These are phyloP conservation scores for Drosophila falleni DNA, from an alignment of 2,888 invertebrate species.

Conservation along the genomic window DNA sequence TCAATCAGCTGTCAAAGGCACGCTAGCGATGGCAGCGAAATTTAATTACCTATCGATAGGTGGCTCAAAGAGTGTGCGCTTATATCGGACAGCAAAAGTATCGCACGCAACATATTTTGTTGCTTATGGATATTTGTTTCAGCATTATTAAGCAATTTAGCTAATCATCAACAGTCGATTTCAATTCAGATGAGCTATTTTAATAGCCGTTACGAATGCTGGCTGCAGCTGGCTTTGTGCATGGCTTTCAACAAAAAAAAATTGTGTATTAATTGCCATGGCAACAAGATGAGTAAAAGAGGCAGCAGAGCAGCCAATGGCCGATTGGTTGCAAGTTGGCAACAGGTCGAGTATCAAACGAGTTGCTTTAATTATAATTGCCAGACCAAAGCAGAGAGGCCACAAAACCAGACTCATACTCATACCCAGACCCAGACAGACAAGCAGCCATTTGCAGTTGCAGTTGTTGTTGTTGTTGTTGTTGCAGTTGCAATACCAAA, in stretches of 20 bases:
- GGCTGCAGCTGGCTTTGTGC: constrained; percentile 29
- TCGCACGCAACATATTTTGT: constrained; percentile 11
- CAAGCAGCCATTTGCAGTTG: constrained; percentile 16
- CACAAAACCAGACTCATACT: constrained; percentile 17
- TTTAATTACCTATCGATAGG: constrained; percentile 58
- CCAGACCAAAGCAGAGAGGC: constrained; percentile 37
- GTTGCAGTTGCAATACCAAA: constrained; percentile 20
- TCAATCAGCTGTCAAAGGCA: constrained; percentile 42
- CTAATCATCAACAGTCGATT: constrained; percentile 50
- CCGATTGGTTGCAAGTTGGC: constrained; percentile 28
- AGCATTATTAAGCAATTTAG: constrained; percentile 68
- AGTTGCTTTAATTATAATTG: constrained; percentile 80
- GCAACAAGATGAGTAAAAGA: constrained; percentile 16
- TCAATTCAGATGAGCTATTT: constrained; percentile 73
- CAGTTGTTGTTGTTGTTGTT: constrained; percentile 8
- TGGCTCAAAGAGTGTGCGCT: constrained; percentile 7
- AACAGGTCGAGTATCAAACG: constrained; percentile 62
- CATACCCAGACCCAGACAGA: background rate
- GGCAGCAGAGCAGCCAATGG: constrained; percentile 7
- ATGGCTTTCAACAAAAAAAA: constrained; percentile 46
- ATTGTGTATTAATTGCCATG: constrained; percentile 67
- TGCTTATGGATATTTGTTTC: constrained; percentile 5
- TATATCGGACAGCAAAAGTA: constrained; percentile 3
- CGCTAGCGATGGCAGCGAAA: constrained; percentile 20
- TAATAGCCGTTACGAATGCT: constrained; percentile 65